Base-by-base conservation (phyloP, 2,888 invertebrate species). In the Hofmannophila pseudospretella region DNA sequence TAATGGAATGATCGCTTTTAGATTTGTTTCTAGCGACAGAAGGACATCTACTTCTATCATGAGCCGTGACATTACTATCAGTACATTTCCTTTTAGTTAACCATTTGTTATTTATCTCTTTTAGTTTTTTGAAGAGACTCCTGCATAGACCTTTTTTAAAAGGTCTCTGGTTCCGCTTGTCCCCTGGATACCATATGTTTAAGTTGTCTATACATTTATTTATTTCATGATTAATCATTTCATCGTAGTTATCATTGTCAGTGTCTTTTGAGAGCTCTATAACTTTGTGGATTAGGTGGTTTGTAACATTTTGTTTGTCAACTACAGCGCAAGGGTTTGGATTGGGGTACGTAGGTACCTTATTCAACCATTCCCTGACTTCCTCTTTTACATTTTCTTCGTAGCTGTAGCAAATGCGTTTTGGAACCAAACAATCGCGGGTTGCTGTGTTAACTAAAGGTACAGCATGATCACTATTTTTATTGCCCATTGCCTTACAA, bases 211-310 rank as follows among this genome's bases (percentile, higher is more conserved):
- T 30, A 34, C 62, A 67, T 1, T 50, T 34, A 4, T 68, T 54
- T 22, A 74, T 64, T 44, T 58, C 54, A 14, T 30, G 16, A 36
- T 46, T 58, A 0, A 69, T 27, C 29, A 54, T 58, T 1, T 29
- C 25, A 35, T 65, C 52, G 34, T 69, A 67, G 4, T 39, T 29
- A 0, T 44, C 31, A 2, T 39, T 27, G 7, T 48, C 36, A 7
- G 44, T 42, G 16, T 50, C 45, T 14, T 33, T 39, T 3, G 44
- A 27, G 8, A 67, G 38, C 8, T 41, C 36, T n/a, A 50, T 43
- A 3, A 80, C 47, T 27, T 58, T 62, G 2, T 61, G 53, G 4
- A 66, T 50, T 3, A 79, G 50, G 19, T 58, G 41, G 22, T 60
- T 56, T 0, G 67, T 42, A 7, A 57, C 36, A 23, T 59, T 56